Base-by-base conservation (phyloP, 2,113 vertebrate species). In the Mormoops blainvillei region DNA sequence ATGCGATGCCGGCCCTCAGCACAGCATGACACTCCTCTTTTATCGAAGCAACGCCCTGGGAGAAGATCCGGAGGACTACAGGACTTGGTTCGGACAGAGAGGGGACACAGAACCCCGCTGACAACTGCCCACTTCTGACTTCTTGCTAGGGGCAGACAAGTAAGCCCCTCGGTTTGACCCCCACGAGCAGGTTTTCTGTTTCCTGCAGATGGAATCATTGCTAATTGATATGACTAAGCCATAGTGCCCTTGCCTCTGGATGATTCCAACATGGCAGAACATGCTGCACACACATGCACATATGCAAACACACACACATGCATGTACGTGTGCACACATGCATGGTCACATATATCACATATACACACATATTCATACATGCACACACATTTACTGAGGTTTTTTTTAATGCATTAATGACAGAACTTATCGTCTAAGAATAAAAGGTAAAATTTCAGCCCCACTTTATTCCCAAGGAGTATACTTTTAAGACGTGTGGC, bases 1-100 rank as follows among this genome's bases (percentile, higher is more conserved):
- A 43, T 70, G 20, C 0, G 58, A 11, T 4, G 7, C 15, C 20
- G 7, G 2, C 24, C 28, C n/a, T 7, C 45, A 83, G 9, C 26
- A 41, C 45, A n/a, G n/a, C n/a, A n/a, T n/a, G 48, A 14, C 13
- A 3, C 80, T 78, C 10, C 20, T 0, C 33, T 50, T 87, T 54
- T 36, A 41, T 65, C 11, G 36, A 81, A 48, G 20, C 8, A 28
- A 78, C 18, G 1, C 0, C 50, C 54, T 7, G 2, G 33, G 52
- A 22, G 58, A 45, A 14, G 70, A 56, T 22, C 22, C 43, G 41
- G 87, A 56, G 24, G 41, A 20, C 14, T 5, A 14, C 12, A 50
- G 73, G 28, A 13, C 0, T 5, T 3, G 10, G 13, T 12, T 14
- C 65, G 12, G 38, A 12, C 0, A 0, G 0, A 20, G 52, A 74